phyloP scores from a whole-genome alignment of 2,797 vertebrate genomes.

The Cossypha caffra region DNA sequence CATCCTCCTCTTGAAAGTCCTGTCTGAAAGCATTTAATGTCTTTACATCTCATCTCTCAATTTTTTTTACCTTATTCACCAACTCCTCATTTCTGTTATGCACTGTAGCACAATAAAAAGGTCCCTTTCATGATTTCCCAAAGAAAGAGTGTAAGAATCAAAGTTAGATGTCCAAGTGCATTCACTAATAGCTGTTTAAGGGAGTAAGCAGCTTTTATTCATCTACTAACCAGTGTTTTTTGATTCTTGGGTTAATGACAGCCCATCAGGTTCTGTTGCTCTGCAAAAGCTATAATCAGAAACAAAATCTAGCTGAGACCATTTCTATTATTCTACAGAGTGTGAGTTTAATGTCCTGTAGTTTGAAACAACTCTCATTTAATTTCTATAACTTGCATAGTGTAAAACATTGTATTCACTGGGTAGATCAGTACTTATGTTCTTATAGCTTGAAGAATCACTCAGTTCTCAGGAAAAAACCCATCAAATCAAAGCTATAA shows the following conservation, averaged over 20 bases:
- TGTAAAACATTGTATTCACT: neutral
- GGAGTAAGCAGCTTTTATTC: neutral
- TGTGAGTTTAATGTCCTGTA: neutral
- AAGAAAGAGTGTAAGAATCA: neutral
- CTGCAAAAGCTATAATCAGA: neutral
- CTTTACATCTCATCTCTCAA: neutral
- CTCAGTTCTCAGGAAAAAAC: neutral
- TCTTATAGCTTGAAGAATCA: neutral
- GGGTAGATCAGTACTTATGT: neutral
- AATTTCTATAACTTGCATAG: neutral
- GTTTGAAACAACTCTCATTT: neutral
- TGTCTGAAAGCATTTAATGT: neutral
- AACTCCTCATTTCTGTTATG: neutral
- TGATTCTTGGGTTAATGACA: neutral
- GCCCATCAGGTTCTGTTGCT: neutral
- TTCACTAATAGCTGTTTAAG: neutral
- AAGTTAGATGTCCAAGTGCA: neutral
- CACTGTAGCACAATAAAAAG: neutral
- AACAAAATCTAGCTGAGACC: neutral
- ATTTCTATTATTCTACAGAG: neutral
- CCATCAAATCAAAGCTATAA: neutral
- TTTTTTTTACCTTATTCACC: neutral
- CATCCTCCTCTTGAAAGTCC: neutral
- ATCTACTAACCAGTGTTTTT: neutral
- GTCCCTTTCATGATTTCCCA: neutral